Evolutionary conservation across 2,888 invertebrate species (phyloP).

Genomic region (Cheiracanthium punctorium): DNA sequence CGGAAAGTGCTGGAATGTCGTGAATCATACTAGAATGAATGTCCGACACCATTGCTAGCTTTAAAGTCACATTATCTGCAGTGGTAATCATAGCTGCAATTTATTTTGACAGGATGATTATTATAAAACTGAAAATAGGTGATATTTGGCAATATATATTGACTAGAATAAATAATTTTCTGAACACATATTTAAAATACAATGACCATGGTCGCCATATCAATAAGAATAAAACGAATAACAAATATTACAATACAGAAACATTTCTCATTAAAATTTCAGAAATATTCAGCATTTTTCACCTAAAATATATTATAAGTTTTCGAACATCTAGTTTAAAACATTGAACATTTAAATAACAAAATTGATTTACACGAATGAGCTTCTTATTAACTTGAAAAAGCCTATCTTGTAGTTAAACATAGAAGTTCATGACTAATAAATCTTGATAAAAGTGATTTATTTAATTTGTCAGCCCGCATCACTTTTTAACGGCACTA

Average conservation of each 20-base stretch:
- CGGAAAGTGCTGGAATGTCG: constrained; percentile 24
- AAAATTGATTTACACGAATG: background rate
- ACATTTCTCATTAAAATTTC: background rate
- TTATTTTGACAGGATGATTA: too few relatives aligned
- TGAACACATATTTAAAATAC: background rate
- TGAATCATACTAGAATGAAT: constrained; percentile 20
- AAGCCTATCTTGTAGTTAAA: too few relatives aligned
- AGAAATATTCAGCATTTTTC: background rate
- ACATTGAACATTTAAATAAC: background rate
- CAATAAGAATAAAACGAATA: too few relatives aligned
- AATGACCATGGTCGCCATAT: too few relatives aligned
- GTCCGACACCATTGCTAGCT: constrained; percentile 22
- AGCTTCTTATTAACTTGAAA: background rate
- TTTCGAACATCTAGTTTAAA: background rate
- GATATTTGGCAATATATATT: constrained; percentile 8
- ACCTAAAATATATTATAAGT: background rate
- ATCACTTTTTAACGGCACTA: background rate
- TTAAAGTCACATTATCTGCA: constrained; percentile 5
- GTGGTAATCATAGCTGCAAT: constrained; percentile 12
- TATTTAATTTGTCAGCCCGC: background rate
- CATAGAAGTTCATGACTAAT: background rate
- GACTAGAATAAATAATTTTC: background rate
- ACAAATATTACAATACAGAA: too few relatives aligned
- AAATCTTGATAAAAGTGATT: background rate
- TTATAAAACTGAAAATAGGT: background rate